Conservation (phyloP, 1,140 invertebrate species). For the Tetragnatha versicolor region DNA sequence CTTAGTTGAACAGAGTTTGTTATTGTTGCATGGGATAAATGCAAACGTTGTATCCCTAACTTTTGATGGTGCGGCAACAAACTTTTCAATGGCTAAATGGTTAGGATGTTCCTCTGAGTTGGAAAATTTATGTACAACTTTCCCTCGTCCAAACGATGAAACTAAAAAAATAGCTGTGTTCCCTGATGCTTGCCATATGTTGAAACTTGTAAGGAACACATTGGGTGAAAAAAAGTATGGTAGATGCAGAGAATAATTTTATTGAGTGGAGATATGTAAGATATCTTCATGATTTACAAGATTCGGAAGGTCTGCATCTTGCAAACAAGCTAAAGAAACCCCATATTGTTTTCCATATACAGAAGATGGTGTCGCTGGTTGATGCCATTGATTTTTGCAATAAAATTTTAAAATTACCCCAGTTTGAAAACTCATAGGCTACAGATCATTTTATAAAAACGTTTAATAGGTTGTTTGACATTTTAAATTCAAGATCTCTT, state of each 20-base stretch:
- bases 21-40: not conserved
- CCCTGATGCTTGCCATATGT: constrained; percentile 58
- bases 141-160: not conserved
- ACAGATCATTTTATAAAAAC: not conserved
- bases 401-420: not conserved
- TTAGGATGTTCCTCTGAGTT: not conserved
- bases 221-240: constrained; percentile 55
- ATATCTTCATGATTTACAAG: constrained; percentile 1
- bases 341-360: constrained; percentile 3
- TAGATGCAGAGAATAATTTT: constrained; percentile 48
- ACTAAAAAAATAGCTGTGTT: constrained; percentile 41
- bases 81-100: not conserved
- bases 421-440: constrained; percentile 2
- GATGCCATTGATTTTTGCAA: constrained; percentile 1
- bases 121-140: not conserved
- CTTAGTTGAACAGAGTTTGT: constrained; percentile 55
- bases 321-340: not conserved
- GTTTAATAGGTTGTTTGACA: constrained; percentile 12
- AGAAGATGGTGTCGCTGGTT: constrained; percentile 13
- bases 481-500: not conserved
- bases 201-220: constrained; percentile 59
- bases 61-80: not conserved
- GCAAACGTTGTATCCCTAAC: not conserved
- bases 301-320: not conserved
- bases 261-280: not conserved